Evolutionary conservation across 2,797 vertebrate genomes (phyloP), one percentile per base, ranked within the genome.

Genomic region (Sandelia bainsii): DNA sequence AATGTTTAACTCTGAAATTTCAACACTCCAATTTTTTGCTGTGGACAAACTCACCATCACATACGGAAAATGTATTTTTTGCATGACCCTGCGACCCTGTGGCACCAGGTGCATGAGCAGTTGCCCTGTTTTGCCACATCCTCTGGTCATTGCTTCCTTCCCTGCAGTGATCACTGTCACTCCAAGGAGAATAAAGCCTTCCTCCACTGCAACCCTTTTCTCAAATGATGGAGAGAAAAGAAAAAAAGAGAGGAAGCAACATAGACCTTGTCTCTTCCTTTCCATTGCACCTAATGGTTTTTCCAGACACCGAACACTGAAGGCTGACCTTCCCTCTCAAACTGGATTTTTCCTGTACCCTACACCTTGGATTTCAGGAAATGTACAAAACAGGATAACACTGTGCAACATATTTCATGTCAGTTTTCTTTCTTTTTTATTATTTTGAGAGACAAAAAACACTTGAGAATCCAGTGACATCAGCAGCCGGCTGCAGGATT

Each of bases 331-430:
- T 87, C 78, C 75, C 54, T 82, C 79, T 85, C 37, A 0, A 82
- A 66, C 81, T 85, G 71, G 70, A 89, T 84, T 89, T 88, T 91
- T 88, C 85, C 87, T 89, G 82, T 85, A 64, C 74, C 77, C 76
- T 87, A 83, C 89, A 91, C 91, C 88, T 92, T 92, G 83, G 83
- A 77, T 87, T 86, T 85, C 89, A 92, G 91, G 87, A 94, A 91
- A 94, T 93, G 88, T 91, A 87, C 89, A 90, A 92, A 93, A 91
- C 92, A 93, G 91, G 89, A 93, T 83, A 90, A 78, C 69, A 40
- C 74, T 79, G 73, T 77, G 72, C 79, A 85, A 89, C 84, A 79
- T 86, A 87, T 88, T 87, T 88, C 80, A 89, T 83, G 87, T 83
- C 73, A 75, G 66, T 85, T 83, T 81, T 87, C 65, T 48, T 20